phyloP scores from a whole-genome alignment of 1,140 invertebrate genomes.

The Drosophila rufa region DNA sequence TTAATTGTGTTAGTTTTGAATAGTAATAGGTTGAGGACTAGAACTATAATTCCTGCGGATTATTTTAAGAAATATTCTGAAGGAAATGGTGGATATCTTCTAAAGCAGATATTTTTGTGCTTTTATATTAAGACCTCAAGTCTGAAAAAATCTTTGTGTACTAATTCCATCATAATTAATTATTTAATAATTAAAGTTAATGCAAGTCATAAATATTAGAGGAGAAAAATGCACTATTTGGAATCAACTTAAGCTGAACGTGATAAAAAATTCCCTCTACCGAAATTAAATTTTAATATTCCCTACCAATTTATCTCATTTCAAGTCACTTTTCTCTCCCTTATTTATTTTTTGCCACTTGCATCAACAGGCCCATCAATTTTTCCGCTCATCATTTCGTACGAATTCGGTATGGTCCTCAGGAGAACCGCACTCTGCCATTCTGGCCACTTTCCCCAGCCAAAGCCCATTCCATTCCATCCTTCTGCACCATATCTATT shows the following conservation, averaged over 20 bases:
- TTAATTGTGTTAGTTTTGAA: not conserved
- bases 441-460: not conserved
- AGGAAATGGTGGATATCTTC: too few relatives aligned
- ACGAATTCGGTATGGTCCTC: constrained; percentile 8
- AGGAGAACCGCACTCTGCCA: not conserved
- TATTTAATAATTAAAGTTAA: too few relatives aligned
- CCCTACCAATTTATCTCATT: constrained; percentile 15
- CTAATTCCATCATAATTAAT: too few relatives aligned
- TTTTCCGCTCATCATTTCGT: constrained; percentile 34
- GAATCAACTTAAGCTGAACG: too few relatives aligned
- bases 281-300: not conserved
- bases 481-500: constrained; percentile 20
- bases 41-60: too few relatives aligned
- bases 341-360: constrained; percentile 28
- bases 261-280: not conserved
- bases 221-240: too few relatives aligned
- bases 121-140: too few relatives aligned
- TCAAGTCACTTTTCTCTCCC: constrained; percentile 12
- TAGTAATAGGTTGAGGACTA: not conserved
- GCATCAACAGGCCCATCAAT: constrained; percentile 46
- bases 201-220: too few relatives aligned
- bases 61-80: too few relatives aligned
- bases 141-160: too few relatives aligned
- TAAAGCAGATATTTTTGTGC: too few relatives aligned
- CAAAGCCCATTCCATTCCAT: constrained; percentile 6